Evolutionary conservation across 2,113 vertebrate genomes (phyloP), one percentile per base, ranked within the genome.

Genomic region (Fregetta grallaria): DNA sequence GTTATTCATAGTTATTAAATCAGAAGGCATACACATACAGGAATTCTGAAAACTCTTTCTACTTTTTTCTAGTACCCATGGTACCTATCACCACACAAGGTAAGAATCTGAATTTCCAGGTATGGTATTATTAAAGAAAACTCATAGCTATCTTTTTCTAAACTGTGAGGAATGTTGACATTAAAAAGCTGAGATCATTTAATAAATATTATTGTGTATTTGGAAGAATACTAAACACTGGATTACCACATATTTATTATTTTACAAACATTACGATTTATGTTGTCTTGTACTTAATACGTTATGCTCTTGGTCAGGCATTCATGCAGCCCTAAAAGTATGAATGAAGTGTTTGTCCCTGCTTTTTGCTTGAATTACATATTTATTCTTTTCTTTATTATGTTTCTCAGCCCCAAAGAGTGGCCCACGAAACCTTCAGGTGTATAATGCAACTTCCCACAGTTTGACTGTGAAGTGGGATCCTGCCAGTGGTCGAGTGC

Each of bases 401-500:
- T 7, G 3, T 77, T 93, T 87, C 91, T 77, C 97, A 99, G 99
- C 98, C 82, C 97, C 97, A 45, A 98, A 96, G 34, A 98, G 98
- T 86, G 98, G 99, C 15, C 99, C 99, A 38, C 97, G 98, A 45
- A 99, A 99, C 95, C 96, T 99, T 85, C 98, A 98, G 85, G 99
- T 99, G 20, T 99, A 99, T 93, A 99, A 99, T 38, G 99, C 99
- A 86, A 99, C 99, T 68, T 98, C 98, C 36, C 98, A 98, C 92
- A 97, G 98, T 52, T 96, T 99, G 95, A 98, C 99, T 2, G 98
- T 99, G 32, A 99, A 99, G 96, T 99, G 99, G 99, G 99, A 99
- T 67, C 97, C 98, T 8, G 99, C 99, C 56, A 98, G 98, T 12
- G 99, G 99, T 9, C 97, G 98, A 19, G 99, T 99, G 73, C 98